Evolutionary conservation across 2,888 invertebrate genomes (phyloP).

Genomic region (Caradrina kadenii): DNA sequence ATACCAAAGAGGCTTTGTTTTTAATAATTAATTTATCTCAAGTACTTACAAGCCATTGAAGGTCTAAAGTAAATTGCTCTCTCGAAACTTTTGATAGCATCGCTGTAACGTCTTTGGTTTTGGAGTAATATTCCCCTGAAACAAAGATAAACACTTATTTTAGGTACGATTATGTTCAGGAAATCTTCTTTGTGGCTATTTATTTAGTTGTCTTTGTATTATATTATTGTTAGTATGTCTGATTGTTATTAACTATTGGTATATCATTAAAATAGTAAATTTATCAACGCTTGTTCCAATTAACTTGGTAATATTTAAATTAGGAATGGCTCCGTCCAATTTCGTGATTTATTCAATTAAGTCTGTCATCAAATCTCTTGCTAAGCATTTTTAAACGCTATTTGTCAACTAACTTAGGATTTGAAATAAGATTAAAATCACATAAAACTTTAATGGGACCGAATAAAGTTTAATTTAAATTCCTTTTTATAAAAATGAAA

Average conservation of each 20-base stretch:
- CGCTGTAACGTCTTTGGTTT: conserved; percentile 96
- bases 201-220: conserved; percentile 1
- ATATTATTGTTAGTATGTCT: not conserved
- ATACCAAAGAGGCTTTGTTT: conserved; percentile 66
- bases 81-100: conserved; percentile 97
- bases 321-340: not conserved
- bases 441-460: not conserved
- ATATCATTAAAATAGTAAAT: conserved; percentile 14
- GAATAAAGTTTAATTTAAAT: too few relatives aligned
- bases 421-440: not conserved
- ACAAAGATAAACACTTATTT: conserved; percentile 80
- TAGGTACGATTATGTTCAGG: conserved; percentile 27
- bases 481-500: too few relatives aligned
- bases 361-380: conserved; percentile 8
- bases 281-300: conserved; percentile 14
- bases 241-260: not conserved
- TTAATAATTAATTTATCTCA: conserved; percentile 70
- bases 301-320: not conserved
- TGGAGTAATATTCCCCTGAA: conserved; percentile 97
- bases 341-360: conserved; percentile 5
- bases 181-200: conserved; percentile 16
- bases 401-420: not conserved
- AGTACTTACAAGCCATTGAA: conserved; percentile 96
- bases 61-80: conserved; percentile 98
- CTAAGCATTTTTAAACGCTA: not conserved